These are phyloP conservation scores for Andrena camellia DNA, from an alignment of 2,888 invertebrate species.

Conservation along the genomic window DNA sequence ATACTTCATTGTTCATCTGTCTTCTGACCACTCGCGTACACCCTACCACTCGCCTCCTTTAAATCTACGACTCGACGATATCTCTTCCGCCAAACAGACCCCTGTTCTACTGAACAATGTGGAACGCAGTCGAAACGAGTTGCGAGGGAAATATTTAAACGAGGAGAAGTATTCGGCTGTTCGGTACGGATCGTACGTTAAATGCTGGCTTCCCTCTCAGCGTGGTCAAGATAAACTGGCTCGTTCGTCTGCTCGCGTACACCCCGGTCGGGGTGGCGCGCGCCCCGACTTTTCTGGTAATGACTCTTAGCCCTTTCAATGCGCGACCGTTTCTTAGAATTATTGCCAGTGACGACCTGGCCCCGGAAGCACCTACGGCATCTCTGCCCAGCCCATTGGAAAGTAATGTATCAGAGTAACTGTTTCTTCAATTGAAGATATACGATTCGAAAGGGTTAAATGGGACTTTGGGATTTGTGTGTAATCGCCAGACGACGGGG, in stretches of 20 bases:
- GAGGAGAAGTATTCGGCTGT: slow-evolving; percentile 21
- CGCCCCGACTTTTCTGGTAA: slow-evolving; percentile 57
- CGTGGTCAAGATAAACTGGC: slow-evolving; percentile 48
- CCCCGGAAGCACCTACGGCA: slow-evolving; percentile 26
- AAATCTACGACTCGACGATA: neutral
- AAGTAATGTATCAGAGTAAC: slow-evolving; percentile 68
- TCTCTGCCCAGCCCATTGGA: slow-evolving; percentile 53
- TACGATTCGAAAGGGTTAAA: slow-evolving; percentile 68
- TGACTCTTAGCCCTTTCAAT: slow-evolving; percentile 65
- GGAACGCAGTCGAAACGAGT: neutral
- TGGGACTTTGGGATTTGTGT: slow-evolving; percentile 64
- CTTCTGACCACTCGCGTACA: neutral
- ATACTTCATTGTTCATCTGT: neutral
- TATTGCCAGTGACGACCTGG: slow-evolving; percentile 58
- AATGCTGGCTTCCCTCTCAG: neutral
- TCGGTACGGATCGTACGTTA: slow-evolving; percentile 20
- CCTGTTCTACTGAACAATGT: neutral
- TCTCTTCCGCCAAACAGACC: slow-evolving; percentile 1
- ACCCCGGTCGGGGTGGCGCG: slow-evolving; percentile 25
- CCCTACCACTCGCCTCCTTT: neutral
- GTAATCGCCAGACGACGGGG: slow-evolving; percentile 38
- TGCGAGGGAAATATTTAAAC: slow-evolving; percentile 38
- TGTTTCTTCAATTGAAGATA: slow-evolving; percentile 67
- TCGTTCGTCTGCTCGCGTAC: slow-evolving; percentile 29
- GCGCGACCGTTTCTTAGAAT: slow-evolving; percentile 65